Evolutionary conservation across 2,888 invertebrate genomes (phyloP), one percentile per base, ranked within the genome.

Genomic region (Acleris literana): DNA sequence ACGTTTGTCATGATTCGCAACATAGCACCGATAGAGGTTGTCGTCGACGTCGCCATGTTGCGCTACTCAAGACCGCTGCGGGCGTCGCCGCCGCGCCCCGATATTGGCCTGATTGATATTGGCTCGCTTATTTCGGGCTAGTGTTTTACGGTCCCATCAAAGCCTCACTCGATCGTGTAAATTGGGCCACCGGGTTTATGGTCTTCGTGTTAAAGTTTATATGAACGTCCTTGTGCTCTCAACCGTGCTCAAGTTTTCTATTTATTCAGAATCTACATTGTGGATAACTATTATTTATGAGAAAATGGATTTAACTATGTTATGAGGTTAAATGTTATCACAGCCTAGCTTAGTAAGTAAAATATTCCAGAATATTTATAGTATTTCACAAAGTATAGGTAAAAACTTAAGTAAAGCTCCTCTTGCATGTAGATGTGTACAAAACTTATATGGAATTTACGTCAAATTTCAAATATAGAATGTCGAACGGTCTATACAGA

Each of bases 91-190:
- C 52, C 25, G 22, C 52, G 22, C 52, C 43, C 56, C 56, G 44
- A 57, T 57, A 22, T 46, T 46, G 43, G 22, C 56, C 63, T 69
- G 71, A 71, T 70, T 69, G 69, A 66, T 62, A 66, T 59, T 67
- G 65, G 64, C 71, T 68, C 66, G 70, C 70, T 72, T 76, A 76
- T 74, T 71, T 73, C 69, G 70, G 69, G 69, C 73, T 71, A 73
- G 74, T 72, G 73, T 74, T 77, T 76, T 76, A 77, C 72, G 76
- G 73, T 56, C 73, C 69, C 70, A 75, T 76, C 73, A 74, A 73
- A 74, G 70, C 72, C 68, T 70, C 74, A 70, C 70, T 68, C 72
- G 62, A 57, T 66, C 57, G 62, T 56, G 61, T 70, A 74, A 76
- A 76, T 77, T 74, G 73, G 73, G 69, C 69, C 71, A 71, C 71